Conservation (phyloP, 2,113 vertebrate genomes). For the Capreolus pygargus region DNA sequence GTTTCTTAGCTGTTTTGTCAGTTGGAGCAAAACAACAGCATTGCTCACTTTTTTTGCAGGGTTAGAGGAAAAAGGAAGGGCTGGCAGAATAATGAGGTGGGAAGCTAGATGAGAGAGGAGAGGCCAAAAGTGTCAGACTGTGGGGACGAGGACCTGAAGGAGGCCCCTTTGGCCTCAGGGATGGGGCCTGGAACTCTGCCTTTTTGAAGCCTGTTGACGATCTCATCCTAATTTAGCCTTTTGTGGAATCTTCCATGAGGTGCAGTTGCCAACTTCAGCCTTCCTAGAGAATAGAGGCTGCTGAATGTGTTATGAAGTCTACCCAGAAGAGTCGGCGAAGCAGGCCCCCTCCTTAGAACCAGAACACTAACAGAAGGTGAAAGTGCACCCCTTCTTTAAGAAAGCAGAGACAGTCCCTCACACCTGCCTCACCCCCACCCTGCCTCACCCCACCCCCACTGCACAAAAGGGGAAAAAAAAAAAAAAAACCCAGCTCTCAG, state of each 20-base stretch:
- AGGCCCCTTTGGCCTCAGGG: neutral
- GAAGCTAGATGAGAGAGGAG: neutral
- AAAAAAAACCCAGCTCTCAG: neutral
- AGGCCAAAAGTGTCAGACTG: neutral
- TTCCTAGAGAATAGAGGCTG: conserved; percentile 52
- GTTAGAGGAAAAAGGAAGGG: conserved; percentile 53
- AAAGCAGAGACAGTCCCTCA: neutral
- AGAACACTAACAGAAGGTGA: neutral
- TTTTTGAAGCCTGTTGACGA: conserved; percentile 32
- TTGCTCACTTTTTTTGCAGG: conserved; percentile 45
- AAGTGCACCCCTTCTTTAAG: neutral
- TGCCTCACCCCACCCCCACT: too few species aligned
- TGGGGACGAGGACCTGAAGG: conserved; percentile 12
- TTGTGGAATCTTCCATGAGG: conserved; percentile 60
- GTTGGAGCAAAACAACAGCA: conserved; percentile 60
- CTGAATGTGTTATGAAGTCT: conserved; percentile 34
- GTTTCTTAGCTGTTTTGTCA: conserved; percentile 67
- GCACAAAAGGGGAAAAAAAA: neutral
- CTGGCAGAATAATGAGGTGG: conserved; percentile 38
- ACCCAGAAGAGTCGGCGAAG: neutral
- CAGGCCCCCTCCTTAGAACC: neutral
- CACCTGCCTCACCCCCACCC: neutral
- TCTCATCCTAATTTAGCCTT: conserved; percentile 53
- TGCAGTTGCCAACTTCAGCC: conserved; percentile 57
- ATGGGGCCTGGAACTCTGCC: conserved; percentile 10